Percentiles rank a stretch among this genome's conserved stretches.
phyloP scores from a whole-genome alignment of 2,888 invertebrate species.

The Glaucopsyche alexis region DNA sequence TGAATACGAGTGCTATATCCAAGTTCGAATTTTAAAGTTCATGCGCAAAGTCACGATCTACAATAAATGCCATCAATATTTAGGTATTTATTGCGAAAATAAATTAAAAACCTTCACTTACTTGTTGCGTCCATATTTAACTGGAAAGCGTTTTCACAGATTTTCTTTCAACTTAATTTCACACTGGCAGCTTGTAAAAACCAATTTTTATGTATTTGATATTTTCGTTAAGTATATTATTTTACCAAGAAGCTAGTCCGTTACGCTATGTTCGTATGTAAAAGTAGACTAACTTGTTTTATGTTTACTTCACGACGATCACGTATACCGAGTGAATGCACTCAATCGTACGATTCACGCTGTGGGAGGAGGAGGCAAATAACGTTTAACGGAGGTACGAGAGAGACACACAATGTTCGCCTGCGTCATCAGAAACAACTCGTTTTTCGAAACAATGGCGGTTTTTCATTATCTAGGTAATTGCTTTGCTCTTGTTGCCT shows the following conservation, averaged over 20 bases:
- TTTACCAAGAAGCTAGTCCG: neutral
- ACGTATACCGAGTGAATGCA: constrained; percentile 64
- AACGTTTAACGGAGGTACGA: constrained; percentile 31
- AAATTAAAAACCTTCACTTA: constrained; percentile 54
- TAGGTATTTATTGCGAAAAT: neutral
- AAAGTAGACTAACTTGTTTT: constrained; percentile 42
- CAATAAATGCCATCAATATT: neutral
- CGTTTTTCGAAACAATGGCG: constrained; percentile 35
- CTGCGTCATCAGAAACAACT: constrained; percentile 41
- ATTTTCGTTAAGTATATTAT: neutral
- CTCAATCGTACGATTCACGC: constrained; percentile 43
- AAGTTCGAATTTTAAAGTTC: neutral
- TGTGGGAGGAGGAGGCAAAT: constrained; percentile 37
- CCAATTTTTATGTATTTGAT: neutral
- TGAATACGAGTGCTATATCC: neutral
- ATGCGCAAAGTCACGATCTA: neutral
- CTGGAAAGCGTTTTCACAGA: constrained; percentile 65
- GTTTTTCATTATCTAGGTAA: constrained; percentile 26
- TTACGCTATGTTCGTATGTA: constrained; percentile 33
- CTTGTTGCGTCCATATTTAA: constrained; percentile 75
- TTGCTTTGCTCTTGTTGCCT: constrained; percentile 25
- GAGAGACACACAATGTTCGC: constrained; percentile 38
- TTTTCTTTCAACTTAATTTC: constrained; percentile 32
- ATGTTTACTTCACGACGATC: constrained; percentile 55
- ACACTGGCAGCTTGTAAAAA: neutral